These are phyloP conservation scores for Habroteleia sp. DNA, from an alignment of 2,888 invertebrate genomes.

Conservation along the genomic window DNA sequence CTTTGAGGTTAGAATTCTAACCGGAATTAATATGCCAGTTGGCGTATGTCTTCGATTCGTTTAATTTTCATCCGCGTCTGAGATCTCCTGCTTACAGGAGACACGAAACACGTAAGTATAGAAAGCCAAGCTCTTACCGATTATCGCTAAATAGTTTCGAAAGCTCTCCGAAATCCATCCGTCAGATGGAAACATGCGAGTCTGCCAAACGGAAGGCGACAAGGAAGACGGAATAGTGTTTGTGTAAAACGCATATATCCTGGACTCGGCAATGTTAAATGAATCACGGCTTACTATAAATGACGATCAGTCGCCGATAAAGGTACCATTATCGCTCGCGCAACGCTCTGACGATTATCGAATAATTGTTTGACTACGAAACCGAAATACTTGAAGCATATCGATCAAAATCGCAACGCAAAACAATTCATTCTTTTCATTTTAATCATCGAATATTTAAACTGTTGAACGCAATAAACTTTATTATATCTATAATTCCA, in stretches of 20 bases:
- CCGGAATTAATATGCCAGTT: constrained; percentile 47
- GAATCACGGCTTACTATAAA: constrained; percentile 25
- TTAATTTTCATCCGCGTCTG: constrained; percentile 45
- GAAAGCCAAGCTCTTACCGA: constrained; percentile 37
- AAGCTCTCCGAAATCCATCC: constrained; percentile 49
- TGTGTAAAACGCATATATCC: constrained; percentile 7
- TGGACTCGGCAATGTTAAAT: constrained; percentile 5
- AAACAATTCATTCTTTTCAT: too few species aligned
- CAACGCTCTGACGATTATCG: neutral
- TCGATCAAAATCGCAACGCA: too few species aligned
- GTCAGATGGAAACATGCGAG: constrained; percentile 40
- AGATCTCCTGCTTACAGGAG: constrained; percentile 37
- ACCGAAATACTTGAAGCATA: too few species aligned
- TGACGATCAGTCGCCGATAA: constrained; percentile 16
- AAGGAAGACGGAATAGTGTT: constrained; percentile 22
- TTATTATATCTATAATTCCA: too few species aligned
- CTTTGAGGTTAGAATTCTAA: constrained; percentile 43
- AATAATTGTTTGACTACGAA: neutral
- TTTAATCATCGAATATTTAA: too few species aligned
- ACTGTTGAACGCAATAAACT: too few species aligned
- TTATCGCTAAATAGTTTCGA: constrained; percentile 51
- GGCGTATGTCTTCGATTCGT: constrained; percentile 44
- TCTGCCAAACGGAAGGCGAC: constrained; percentile 15
- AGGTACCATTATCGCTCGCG: constrained; percentile 11
- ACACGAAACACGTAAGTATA: constrained; percentile 28